These are phyloP conservation scores for Mustela lutreola DNA, from an alignment of 2,113 vertebrate species.

Conservation along the genomic window DNA sequence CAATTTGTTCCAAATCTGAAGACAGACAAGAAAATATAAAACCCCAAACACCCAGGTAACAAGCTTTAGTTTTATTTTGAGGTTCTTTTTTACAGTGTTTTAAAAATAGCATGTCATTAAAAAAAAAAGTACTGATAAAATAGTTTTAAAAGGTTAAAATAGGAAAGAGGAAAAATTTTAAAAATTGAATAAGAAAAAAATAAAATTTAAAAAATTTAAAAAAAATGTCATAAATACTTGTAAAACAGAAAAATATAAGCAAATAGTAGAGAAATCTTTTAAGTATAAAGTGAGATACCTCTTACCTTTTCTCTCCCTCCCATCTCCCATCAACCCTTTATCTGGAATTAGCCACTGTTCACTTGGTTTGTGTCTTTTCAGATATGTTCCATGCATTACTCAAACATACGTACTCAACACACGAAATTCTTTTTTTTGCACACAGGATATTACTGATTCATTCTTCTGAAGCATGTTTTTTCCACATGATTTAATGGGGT, in stretches of 20 bases:
- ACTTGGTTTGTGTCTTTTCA: slow-evolving; percentile 26
- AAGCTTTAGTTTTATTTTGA: slow-evolving; percentile 50
- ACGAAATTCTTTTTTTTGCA: neutral
- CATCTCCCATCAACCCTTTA: neutral
- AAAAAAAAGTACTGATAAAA: too few species aligned
- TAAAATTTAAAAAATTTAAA: too few species aligned
- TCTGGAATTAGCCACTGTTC: slow-evolving; percentile 11
- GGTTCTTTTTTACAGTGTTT: neutral
- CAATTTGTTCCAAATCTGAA: slow-evolving; percentile 29
- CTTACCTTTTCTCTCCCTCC: neutral
- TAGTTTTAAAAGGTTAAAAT: too few species aligned
- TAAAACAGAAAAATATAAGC: slow-evolving; percentile 55
- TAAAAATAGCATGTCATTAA: neutral
- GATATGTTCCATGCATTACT: neutral
- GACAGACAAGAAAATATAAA: slow-evolving; percentile 55
- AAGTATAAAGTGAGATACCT: slow-evolving; percentile 34
- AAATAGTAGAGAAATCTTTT: neutral
- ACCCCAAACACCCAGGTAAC: slow-evolving; percentile 20
- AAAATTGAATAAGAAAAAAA: too few species aligned
- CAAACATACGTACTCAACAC: neutral
- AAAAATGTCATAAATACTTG: neutral
- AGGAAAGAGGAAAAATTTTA: too few species aligned
- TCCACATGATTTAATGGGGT: neutral
- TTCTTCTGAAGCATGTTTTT: neutral
- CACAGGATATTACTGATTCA: neutral